Base-by-base conservation (phyloP, 2,113 vertebrate genomes). In the Larimichthys crocea region DNA sequence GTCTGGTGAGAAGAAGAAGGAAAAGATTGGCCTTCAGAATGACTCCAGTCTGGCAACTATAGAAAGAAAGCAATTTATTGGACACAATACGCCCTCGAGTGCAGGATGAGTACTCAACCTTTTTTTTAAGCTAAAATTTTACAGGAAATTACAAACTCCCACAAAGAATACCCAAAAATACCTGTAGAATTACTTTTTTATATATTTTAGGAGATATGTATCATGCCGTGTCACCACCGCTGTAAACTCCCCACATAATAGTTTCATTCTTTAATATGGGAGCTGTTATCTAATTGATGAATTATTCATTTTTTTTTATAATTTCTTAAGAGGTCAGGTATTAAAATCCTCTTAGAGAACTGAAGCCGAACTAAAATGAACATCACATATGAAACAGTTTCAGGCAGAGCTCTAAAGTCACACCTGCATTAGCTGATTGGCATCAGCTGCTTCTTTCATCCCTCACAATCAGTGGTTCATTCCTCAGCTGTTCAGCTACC, bases 361-460 rank as follows among this genome's bases (percentile, higher is more conserved):
- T 24, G 15, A 10, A 61, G 12, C 10, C 10, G 24, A 12, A 50
- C 19, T 31, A 22, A 61, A 44, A 35, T 9, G 5, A 22, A 50
- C 3, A 19, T 44, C 35, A 69, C n/a, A 48, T 60, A 50, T 11
- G 60, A 35, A 46, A 19, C 17, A 24, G n/a, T 76, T 56, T 48
- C 44, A 64, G 16, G 20, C 9, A 22, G 40, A 56, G 52, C 40
- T 55, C 49, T 67, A 3, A 31, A 14, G 62, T 60, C 3, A 3
- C 7, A 12, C 31, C 42, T 48, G 42, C 46, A 49, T 67, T 71
- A 53, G 17, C 64, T 65, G 67, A 65, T 31, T 70, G 46, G 31
- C 31, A 61, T 31, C 84, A 55, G 53, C 42, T 68, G 40, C 79
- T 74, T 29, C 55, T 71, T 74, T 75, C 44, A 46, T 70, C 53